phyloP scores from a whole-genome alignment of 2,113 vertebrate genomes.

The Oreochromis aureus region DNA sequence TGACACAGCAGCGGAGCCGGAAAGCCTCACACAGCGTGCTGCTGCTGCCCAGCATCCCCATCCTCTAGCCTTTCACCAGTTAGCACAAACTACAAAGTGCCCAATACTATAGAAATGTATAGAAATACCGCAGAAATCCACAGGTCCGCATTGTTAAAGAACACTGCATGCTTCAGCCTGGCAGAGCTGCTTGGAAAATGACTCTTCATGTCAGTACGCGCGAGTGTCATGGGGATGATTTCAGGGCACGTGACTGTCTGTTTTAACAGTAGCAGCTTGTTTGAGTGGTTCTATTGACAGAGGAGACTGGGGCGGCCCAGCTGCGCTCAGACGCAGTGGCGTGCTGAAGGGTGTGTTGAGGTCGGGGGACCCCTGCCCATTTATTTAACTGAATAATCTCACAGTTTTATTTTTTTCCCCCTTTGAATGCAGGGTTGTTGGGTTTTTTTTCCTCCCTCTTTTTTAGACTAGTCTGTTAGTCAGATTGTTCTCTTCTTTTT shows the following conservation, averaged over 20 bases:
- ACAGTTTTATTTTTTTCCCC: accelerated
- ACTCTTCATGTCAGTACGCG: background rate
- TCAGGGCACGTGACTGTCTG: slow-evolving; percentile 37
- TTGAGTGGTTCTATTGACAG: background rate
- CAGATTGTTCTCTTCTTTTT: background rate
- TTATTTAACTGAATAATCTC: background rate
- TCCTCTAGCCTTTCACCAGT: background rate
- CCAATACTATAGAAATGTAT: background rate
- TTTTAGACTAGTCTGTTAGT: background rate
- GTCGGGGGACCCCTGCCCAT: background rate
- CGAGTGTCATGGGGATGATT: background rate
- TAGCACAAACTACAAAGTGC: background rate
- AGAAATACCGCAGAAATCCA: background rate
- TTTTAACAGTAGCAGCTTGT: background rate
- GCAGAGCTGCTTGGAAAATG: background rate
- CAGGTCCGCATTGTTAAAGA: background rate
- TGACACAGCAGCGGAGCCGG: background rate
- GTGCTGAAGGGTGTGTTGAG: background rate
- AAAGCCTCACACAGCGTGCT: background rate
- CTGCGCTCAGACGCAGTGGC: background rate
- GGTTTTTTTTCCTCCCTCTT: accelerated
- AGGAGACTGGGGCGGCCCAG: background rate
- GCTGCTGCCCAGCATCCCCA: slow-evolving; percentile 18
- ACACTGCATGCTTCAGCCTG: background rate
- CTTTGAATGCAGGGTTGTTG: background rate